Base-by-base conservation (phyloP, 2,113 vertebrate species). In the Oryzias javanicus region DNA sequence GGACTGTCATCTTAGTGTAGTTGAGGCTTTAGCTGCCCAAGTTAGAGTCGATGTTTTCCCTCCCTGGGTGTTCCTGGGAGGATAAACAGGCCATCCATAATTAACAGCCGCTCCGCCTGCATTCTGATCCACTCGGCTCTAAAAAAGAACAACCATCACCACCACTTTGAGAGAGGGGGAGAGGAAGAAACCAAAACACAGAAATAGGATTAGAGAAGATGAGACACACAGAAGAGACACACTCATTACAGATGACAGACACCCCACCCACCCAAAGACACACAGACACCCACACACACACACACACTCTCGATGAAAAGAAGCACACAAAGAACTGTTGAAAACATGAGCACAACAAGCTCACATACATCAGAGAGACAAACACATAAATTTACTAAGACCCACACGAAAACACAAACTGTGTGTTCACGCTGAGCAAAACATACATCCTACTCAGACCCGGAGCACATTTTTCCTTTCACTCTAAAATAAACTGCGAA, bases 41-140 rank as follows among this genome's bases (percentile, higher is more conserved):
- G 79, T 80, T 64, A 60, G 72, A 78, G 74, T 78, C 60, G 75
- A 79, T 84, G 80, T 81, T 84, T 85, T 76, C 67, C 72, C 77
- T 87, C 76, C 74, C 45, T 77, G 57, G 76, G 66, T 77, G 81
- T 61, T 88, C 79, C 82, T 87, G 79, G 72, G 78, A 85, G 79
- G 76, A 86, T 87, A 82, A 87, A 88, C 86, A 87, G 80, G 53
- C 74, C 70, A 86, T 87, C 81, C 78, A 86, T 89, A 89, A 88
- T 88, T 86, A 87, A 88, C 53, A 68, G 76, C 61, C 49, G 49
- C 81, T 84, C 80, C 69, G 74, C 76, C 80, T 81, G 76, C 66
- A 64, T 83, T 83, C 80, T 79, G 74, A 88, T 81, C 84, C 67
- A 64, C 71, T 86, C 70, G 57, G 73, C 79, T 78, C 79, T 86